Percentiles rank a stretch among this genome's conserved stretches.
These are phyloP conservation scores for Pheosia gnoma DNA, from an alignment of 2,888 invertebrate genomes.

Conservation along the genomic window DNA sequence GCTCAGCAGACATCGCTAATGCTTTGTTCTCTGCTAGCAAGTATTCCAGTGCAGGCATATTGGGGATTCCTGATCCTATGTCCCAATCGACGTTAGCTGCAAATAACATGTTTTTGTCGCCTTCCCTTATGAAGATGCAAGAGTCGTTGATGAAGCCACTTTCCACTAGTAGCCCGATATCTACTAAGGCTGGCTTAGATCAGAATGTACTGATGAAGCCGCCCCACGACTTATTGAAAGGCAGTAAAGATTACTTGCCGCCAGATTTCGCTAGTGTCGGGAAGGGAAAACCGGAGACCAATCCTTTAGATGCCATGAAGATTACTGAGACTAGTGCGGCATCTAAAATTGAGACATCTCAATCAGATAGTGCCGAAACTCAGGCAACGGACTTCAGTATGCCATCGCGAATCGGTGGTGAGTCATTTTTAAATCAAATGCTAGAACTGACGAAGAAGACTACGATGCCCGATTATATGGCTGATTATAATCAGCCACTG, in stretches of 20 bases:
- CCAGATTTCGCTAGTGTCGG: constrained; percentile 82
- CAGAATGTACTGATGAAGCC: constrained; percentile 75
- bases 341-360: constrained; percentile 79
- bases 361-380: constrained; percentile 61
- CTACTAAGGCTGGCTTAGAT: constrained; percentile 73
- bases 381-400: constrained; percentile 77
- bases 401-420: constrained; percentile 72
- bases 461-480: constrained; percentile 77
- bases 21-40: constrained; percentile 87
- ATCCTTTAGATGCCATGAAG: constrained; percentile 69
- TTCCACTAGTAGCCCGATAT: constrained; percentile 83
- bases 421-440: constrained; percentile 82
- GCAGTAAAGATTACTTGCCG: constrained; percentile 78
- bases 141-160: constrained; percentile 85
- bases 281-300: constrained; percentile 76
- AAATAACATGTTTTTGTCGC: constrained; percentile 91
- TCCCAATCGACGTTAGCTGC: constrained; percentile 90
- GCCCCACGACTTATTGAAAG: constrained; percentile 69
- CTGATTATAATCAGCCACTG: constrained; percentile 80
- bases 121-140: constrained; percentile 89
- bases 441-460: constrained; percentile 81
- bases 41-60: constrained; percentile 85
- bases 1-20: constrained; percentile 86
- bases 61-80: constrained; percentile 90
- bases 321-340: constrained; percentile 69